These are phyloP conservation scores for Reticulitermes speratus DNA, from an alignment of 1,140 invertebrate species.

Conservation along the genomic window DNA sequence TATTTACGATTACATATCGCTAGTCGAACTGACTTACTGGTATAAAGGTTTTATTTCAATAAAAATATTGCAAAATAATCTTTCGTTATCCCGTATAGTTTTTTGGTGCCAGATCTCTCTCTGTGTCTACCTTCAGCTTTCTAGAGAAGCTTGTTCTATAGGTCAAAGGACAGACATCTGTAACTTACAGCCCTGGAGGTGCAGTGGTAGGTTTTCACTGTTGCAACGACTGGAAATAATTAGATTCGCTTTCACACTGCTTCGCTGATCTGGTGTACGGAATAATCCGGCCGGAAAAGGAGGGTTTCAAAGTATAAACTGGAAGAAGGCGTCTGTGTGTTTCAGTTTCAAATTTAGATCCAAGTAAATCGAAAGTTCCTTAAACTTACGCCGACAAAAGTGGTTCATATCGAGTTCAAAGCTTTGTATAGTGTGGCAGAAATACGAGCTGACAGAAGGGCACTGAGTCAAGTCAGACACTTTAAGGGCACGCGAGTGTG, in stretches of 20 bases:
- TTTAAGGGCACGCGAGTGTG: not conserved
- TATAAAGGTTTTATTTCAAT: too few species aligned
- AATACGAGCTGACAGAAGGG: not conserved
- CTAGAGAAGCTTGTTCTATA: not conserved
- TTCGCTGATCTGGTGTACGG: not conserved
- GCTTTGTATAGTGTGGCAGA: not conserved
- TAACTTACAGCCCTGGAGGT: not conserved
- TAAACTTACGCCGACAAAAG: not conserved
- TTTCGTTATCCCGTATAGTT: too few species aligned
- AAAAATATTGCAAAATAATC: too few species aligned
- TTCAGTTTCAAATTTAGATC: conserved; percentile 1
- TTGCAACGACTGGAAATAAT: conserved; percentile 4
- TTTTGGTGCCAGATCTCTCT: too few species aligned
- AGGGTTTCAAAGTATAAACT: not conserved
- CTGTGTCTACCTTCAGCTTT: not conserved
- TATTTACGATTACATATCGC: too few species aligned
- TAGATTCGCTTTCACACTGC: not conserved
- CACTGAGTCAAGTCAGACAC: not conserved
- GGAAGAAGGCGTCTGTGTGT: not conserved
- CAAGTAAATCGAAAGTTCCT: not conserved
- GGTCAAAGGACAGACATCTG: not conserved
- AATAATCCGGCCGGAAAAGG: not conserved
- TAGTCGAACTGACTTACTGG: too few species aligned
- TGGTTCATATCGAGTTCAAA: conserved; percentile 2
- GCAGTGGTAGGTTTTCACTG: not conserved